Base-by-base conservation (phyloP, 1,140 invertebrate genomes). In the Caenorhabditis brenneri region DNA sequence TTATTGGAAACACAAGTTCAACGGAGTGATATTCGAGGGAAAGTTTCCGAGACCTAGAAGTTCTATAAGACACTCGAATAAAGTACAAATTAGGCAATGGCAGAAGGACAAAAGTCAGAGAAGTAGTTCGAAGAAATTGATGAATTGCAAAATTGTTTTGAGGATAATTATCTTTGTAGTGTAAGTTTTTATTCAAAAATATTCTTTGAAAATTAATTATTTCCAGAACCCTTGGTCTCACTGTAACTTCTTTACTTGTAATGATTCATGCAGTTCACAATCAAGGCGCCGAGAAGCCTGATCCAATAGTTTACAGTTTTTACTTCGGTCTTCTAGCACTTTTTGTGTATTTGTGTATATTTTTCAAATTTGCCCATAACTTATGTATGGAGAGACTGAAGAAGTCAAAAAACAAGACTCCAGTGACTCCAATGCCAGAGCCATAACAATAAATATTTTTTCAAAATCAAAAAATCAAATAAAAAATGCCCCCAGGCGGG, bases 1-100 rank as follows among this genome's bases (percentile, higher is more conserved):
- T 36, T 65, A 65, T 65, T 65, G 58, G 58, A 65, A 65, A 36
- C 58, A 65, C 58, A 65, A 65, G 36, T 65, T 65, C 16, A 36
- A 65, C 36, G 58, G 29, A 19, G 29, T 65, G 16, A 36, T 33
- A 27, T 65, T 65, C 36, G 58, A 65, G 7, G 58, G 29, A 19
- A 65, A 65, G 58, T 65, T 65, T 65, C 58, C 58, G 22, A 65
- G 58, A 65, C 58, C 58, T 10, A 12, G 58, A 36, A 65, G 58
- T n/a, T 65, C 58, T 3, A 65, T 65, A 7, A 33, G 58, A 7
- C 12, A 65, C 7, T 65, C 58, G 2, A 65, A 65, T 36, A 65
- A 65, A 19, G 58, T 27, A 1, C 58, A 65, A 65, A 36, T 65
- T 0, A 65, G 19, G 7, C 58, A 65, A 65, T 65, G 58, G 58